phyloP scores from a whole-genome alignment of 2,113 vertebrate genomes.

The Passer montanus region DNA sequence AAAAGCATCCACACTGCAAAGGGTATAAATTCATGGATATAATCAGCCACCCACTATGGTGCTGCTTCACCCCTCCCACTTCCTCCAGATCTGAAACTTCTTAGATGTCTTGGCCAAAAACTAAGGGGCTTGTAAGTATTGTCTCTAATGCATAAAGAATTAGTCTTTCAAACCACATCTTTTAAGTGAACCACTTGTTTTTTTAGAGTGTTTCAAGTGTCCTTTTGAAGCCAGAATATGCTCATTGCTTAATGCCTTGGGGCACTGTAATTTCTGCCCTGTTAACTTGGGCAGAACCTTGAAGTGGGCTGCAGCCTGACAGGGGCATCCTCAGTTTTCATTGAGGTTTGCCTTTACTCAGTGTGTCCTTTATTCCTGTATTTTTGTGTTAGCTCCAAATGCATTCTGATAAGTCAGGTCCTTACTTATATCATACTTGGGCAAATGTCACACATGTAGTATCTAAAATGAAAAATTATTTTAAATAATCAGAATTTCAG shows the following conservation, averaged over 20 bases:
- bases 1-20: not conserved
- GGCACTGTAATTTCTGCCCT: not conserved
- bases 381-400: not conserved
- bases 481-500: not conserved
- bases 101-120: not conserved
- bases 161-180: not conserved
- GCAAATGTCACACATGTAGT: not conserved
- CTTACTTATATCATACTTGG: not conserved
- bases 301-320: not conserved
- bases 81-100: not conserved
- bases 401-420: not conserved
- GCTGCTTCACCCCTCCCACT: not conserved
- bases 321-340: not conserved
- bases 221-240: not conserved
- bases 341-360: not conserved
- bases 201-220: not conserved
- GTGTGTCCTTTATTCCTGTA: not conserved
- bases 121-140: not conserved
- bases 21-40: not conserved
- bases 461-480: not conserved
- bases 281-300: not conserved
- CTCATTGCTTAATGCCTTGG: not conserved
- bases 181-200: not conserved
- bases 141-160: not conserved
- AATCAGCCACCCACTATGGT: not conserved